Base-by-base conservation (phyloP, 2,888 invertebrate genomes). In the Noctua pronuba region DNA sequence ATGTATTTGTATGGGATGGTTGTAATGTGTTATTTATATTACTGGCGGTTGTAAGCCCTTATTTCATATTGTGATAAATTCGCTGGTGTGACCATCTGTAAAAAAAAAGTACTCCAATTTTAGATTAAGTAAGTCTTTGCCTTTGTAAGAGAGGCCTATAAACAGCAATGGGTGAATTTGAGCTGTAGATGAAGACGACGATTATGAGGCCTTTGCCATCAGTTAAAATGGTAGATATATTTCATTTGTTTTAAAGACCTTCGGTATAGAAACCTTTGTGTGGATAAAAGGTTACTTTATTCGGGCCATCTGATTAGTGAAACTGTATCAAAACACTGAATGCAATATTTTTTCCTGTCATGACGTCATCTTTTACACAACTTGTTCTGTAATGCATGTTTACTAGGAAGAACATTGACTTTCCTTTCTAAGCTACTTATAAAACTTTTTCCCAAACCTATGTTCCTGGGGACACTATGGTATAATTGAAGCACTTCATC, bases 401-500 rank as follows among this genome's bases (percentile, higher is more conserved):
- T 28, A 38, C n/a, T 11, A 21, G n/a, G 11, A 28, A 28, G 18
- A n/a, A 46, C 11, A 44, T 35, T 13, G n/a, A 13, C 21, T 46
- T 35, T 5, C 16, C 10, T 28, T 24, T 18, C 1, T 52, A 35
- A 31, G 18, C 46, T 21, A 2, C 10, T 21, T 24, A 28, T 0
- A 10, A n/a, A 65, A 21, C 11, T 38, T 21, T 16, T 7, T 24
- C 7, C 8, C 13, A 64, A 13, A 24, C 8, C 24, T 38, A 67
- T 31, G 24, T 24, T 60, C 18, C 24, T 66, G 1, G n/a, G 24
- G 66, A 84, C 28, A 65, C n/a, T 66, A 79, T 38, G 72, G 38
- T 77, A 38, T 86, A 84, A 83, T 86, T 75, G 72, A 74, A 72
- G 71, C 55, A 79, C 86, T 86, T 79, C 72, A 84, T 84, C 86